Percentiles rank a stretch among this genome's conserved stretches.
These are phyloP conservation scores for Mellilla xanthometata DNA, from an alignment of 2,888 invertebrate species.

Conservation along the genomic window DNA sequence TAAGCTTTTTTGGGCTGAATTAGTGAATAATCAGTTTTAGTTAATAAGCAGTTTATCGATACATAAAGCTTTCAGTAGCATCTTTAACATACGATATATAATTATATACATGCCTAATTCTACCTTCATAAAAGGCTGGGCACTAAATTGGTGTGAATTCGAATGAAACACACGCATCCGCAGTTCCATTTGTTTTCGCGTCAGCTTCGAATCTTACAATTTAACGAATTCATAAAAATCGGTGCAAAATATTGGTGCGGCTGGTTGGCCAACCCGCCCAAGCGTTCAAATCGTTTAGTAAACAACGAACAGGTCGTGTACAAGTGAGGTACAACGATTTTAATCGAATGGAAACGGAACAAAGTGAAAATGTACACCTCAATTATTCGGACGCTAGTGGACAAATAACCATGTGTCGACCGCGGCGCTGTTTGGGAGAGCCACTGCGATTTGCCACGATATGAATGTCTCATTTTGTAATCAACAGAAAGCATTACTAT, in stretches of 20 bases:
- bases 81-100: no score
- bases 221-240: conserved; percentile 38
- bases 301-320: conserved; percentile 78
- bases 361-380: conserved; percentile 83
- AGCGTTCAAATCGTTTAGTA: conserved; percentile 81
- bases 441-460: conserved; percentile 21
- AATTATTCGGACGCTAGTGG: conserved; percentile 78
- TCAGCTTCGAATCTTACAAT: conserved; percentile 30
- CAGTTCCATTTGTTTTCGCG: conserved; percentile 9
- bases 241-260: conserved; percentile 53
- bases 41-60: no score
- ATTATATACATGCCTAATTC: no score
- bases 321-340: conserved; percentile 79
- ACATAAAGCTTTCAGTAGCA: no score
- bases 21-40: no score
- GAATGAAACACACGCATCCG: not conserved
- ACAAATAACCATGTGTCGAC: conserved; percentile 71
- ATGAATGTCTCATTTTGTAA: conserved; percentile 14
- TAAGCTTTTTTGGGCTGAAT: no score
- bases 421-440: conserved; percentile 46
- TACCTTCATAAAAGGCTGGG: not conserved
- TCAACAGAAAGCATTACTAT: conserved; percentile 1
- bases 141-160: not conserved
- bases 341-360: conserved; percentile 82
- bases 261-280: conserved; percentile 66